Evolutionary conservation across 2,113 vertebrate genomes (phyloP).

Genomic region (Megaptera novaeangliae): DNA sequence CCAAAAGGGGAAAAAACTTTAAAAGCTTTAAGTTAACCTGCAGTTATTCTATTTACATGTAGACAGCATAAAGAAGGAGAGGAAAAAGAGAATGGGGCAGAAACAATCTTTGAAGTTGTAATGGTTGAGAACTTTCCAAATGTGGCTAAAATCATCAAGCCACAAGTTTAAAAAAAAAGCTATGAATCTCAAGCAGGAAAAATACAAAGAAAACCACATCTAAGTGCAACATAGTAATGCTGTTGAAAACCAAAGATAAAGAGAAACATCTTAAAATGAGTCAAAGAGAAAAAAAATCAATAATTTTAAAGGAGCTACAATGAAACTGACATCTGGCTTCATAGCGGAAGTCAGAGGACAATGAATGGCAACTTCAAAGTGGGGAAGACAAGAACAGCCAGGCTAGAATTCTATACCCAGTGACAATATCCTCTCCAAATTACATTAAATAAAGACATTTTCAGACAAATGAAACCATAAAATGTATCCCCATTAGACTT

Average conservation of each 20-base stretch:
- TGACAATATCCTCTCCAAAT: neutral
- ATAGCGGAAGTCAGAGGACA: neutral
- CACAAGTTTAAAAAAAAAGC: constrained; percentile 1
- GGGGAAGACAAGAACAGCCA: neutral
- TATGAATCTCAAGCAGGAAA: neutral
- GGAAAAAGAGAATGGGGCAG: neutral
- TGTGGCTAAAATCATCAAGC: neutral
- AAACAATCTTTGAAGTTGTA: neutral
- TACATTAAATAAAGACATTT: neutral
- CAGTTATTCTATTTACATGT: neutral
- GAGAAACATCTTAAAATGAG: neutral
- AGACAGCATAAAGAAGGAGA: neutral
- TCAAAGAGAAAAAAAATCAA: neutral
- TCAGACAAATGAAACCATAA: constrained; percentile 5
- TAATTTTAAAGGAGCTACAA: constrained; percentile 17
- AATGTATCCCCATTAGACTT: neutral
- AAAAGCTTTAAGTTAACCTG: neutral
- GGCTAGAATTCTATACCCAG: neutral
- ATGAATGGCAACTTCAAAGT: neutral
- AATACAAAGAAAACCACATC: neutral
- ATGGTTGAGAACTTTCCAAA: constrained; percentile 7
- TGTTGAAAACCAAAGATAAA: neutral
- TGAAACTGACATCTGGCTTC: constrained; percentile 1
- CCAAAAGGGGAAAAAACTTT: neutral
- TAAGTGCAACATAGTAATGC: neutral